A percentile compares a stretch with the other conserved stretches of the same genome.
Conservation (phyloP, 2,797 vertebrate genomes). For the Clarias fuscus region DNA sequence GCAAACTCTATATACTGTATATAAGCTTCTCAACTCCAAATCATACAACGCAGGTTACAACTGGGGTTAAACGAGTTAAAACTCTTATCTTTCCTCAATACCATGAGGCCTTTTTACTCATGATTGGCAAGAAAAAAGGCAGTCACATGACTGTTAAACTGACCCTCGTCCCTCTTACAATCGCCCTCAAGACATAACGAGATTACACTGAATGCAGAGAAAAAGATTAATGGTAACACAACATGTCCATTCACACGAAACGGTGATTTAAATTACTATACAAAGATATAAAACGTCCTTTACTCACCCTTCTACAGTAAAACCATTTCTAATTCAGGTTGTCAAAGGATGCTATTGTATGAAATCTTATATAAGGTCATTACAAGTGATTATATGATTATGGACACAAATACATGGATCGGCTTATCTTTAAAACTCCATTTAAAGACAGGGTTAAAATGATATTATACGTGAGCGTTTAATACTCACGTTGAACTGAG, state of each 20-base stretch:
- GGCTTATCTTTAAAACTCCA: neutral
- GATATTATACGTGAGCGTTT: neutral
- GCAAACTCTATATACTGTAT: neutral
- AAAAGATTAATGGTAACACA: conserved; percentile 42
- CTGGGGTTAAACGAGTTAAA: neutral
- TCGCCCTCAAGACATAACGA: conserved; percentile 40
- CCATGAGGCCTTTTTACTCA: conserved; percentile 29
- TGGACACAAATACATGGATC: neutral
- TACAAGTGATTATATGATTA: conserved; percentile 9
- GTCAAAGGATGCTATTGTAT: conserved; percentile 5
- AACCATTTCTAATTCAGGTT: neutral
- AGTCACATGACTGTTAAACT: conserved; percentile 47
- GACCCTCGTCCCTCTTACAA: conserved; percentile 44
- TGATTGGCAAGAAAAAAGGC: conserved; percentile 27
- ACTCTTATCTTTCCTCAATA: conserved; percentile 23
- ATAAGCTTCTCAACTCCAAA: neutral
- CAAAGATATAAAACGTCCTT: conserved; percentile 27
- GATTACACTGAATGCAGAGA: conserved; percentile 48
- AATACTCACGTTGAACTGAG: no score
- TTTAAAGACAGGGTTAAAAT: neutral
- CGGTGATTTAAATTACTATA: conserved; percentile 28
- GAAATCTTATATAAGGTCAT: conserved; percentile 12
- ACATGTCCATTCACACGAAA: conserved; percentile 37
- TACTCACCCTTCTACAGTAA: conserved; percentile 13
- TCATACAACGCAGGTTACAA: neutral